Evolutionary conservation across 2,888 invertebrate genomes (phyloP), one percentile per base, ranked within the genome.

Genomic region (Tetanocera ferruginea): DNA sequence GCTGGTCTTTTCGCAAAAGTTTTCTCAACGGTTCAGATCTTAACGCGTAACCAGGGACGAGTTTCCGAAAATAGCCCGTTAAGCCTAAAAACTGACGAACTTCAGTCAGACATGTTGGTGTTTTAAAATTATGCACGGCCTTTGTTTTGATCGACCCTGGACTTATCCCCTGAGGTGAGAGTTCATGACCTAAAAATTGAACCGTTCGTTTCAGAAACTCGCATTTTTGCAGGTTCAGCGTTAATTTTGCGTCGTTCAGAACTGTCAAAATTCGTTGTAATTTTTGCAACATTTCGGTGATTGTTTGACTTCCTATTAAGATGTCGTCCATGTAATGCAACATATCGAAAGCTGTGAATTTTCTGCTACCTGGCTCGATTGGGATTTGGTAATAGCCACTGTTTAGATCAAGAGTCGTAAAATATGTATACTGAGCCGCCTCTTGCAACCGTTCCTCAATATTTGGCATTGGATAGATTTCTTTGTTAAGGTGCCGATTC

Each of bases 361-460:
- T 71, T 8, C 31, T 4, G 28, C 28, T 52, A 19, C 5, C 37
- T 9, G 17, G 64, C 14, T 76, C 76, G 31, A 76, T 60, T 4
- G 62, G 62, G 6, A 76, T 60, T 60, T 76, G 76, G 43, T 76
- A 69, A n/a, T 69, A 76, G 5, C 76, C 76, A 25, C 67, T 71
- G n/a, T 71, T 71, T 17, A 52, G 23, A 49, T 75, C 49, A 5
- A 80, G 37, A 8, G 69, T 66, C 23, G 76, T 51, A 62, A 81
- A 77, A 31, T 67, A 57, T 52, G 62, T 69, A 28, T 64, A 80
- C 19, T 76, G 5, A 49, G 60, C 49, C 71, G 78, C 79, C 3
- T 57, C 76, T 55, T 82, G 80, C 0, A 80, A 49, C 0, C 78
- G 67, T 34, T 82, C 80, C 55, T 80, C 80, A 11, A 82, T 80